A percentile compares a stretch with the other conserved stretches of the same genome.
These are phyloP conservation scores for Canis aureus DNA, from an alignment of 2,113 vertebrate genomes.

Conservation along the genomic window DNA sequence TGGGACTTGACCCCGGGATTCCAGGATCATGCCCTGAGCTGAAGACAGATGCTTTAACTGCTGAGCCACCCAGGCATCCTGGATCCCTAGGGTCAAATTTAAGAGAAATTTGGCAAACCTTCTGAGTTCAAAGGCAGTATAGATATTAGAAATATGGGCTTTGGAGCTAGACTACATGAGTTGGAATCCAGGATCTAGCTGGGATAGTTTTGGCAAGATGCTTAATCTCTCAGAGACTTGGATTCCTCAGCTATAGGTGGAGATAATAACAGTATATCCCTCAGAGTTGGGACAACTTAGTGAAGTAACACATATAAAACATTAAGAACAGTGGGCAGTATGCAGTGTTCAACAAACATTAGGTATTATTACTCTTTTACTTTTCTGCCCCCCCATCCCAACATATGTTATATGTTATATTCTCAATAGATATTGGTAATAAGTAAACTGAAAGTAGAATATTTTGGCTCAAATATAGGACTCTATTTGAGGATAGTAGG, in stretches of 20 bases:
- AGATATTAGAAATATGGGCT: not conserved
- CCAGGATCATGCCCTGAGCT: too few relatives aligned
- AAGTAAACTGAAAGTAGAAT: not conserved
- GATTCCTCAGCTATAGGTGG: not conserved
- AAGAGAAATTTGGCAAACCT: not conserved
- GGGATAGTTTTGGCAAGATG: not conserved
- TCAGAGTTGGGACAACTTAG: not conserved
- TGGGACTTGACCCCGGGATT: too few relatives aligned
- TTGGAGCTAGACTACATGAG: not conserved
- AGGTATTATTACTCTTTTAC: not conserved
- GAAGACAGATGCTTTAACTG: too few relatives aligned
- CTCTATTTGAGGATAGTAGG: not conserved
- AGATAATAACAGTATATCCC: not conserved
- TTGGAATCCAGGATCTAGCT: not conserved
- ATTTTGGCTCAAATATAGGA: not conserved
- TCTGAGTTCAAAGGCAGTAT: not conserved
- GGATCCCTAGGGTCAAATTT: not conserved
- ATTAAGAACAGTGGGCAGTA: not conserved
- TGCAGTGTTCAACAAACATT: not conserved
- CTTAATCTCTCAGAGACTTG: not conserved
- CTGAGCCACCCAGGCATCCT: too few relatives aligned
- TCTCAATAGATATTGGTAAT: not conserved
- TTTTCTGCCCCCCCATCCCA: not conserved
- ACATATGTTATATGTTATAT: not conserved
- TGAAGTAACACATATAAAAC: not conserved